A percentile compares a stretch with the other conserved stretches of the same genome.
Conservation (phyloP, 2,113 vertebrate genomes). For the Antennarius striatus region DNA sequence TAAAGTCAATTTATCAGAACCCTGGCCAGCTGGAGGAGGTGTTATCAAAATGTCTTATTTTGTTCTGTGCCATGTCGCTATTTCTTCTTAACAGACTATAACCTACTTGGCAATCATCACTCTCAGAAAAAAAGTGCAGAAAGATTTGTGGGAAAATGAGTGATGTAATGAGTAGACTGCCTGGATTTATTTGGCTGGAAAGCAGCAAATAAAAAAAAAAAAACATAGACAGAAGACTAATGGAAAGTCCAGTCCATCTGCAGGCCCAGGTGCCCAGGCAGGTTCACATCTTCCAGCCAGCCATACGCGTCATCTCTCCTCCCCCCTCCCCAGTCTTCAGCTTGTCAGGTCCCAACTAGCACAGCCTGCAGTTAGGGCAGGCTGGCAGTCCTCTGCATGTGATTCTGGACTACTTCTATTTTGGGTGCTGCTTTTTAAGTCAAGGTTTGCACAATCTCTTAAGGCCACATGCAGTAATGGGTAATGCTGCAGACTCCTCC, state of each 20-base stretch:
- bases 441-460: slow-evolving; percentile 53
- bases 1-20: slow-evolving; percentile 15
- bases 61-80: not conserved
- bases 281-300: slow-evolving; percentile 34
- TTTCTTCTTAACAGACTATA: slow-evolving; percentile 9
- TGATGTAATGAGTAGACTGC: slow-evolving; percentile 22
- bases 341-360: slow-evolving; percentile 47
- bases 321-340: slow-evolving; percentile 28
- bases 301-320: slow-evolving; percentile 10
- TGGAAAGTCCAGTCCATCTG: slow-evolving; percentile 45
- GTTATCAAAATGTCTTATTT: not conserved
- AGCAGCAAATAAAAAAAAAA: no score
- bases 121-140: slow-evolving; percentile 1
- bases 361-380: slow-evolving; percentile 63
- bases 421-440: slow-evolving; percentile 53
- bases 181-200: not conserved
- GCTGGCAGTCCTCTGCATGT: slow-evolving; percentile 38
- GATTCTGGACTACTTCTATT: slow-evolving; percentile 58
- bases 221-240: slow-evolving; percentile 43
- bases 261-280: slow-evolving; percentile 37
- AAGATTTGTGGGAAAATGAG: slow-evolving; percentile 23
- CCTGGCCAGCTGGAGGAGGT: slow-evolving; percentile 13
- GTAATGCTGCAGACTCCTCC: slow-evolving; percentile 28
- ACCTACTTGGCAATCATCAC: slow-evolving; percentile 33
- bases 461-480: slow-evolving; percentile 31